These are phyloP conservation scores for Folsomia manolachei DNA, from an alignment of 2,888 invertebrate genomes.

Conservation along the genomic window DNA sequence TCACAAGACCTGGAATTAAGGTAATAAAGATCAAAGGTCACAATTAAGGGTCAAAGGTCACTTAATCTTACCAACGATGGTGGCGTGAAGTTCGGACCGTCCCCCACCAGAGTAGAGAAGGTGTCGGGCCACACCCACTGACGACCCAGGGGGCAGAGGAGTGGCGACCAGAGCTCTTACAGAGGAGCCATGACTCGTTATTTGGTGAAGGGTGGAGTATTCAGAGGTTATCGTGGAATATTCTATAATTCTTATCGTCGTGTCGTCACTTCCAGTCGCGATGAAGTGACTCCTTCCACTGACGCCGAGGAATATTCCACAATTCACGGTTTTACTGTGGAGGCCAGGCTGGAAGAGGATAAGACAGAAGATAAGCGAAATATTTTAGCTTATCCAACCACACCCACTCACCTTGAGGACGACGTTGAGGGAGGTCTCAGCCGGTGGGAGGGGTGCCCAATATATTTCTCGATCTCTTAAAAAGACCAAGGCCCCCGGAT, in stretches of 20 bases:
- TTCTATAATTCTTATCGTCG: conserved; percentile 31
- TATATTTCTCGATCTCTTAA: conserved; percentile 34
- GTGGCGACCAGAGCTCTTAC: conserved; percentile 19
- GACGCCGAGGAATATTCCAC: conserved; percentile 19
- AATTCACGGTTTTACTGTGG: conserved; percentile 37
- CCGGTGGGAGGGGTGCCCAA: neutral
- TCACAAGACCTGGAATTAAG: too few species aligned
- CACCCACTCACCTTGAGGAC: conserved; percentile 18
- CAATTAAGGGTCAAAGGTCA: too few species aligned
- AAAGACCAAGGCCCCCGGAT: conserved; percentile 27
- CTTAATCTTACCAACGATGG: conserved; percentile 24
- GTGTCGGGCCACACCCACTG: too few species aligned
- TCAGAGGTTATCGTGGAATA: conserved; percentile 21
- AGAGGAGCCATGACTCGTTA: conserved; percentile 38
- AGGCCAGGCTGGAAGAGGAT: conserved; percentile 33
- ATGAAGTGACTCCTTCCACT: neutral
- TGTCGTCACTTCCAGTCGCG: conserved; percentile 40
- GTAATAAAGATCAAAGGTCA: too few species aligned
- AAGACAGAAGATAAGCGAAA: neutral
- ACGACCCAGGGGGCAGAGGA: neutral
- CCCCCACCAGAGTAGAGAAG: conserved; percentile 38
- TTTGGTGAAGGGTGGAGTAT: conserved; percentile 21
- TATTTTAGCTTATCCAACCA: neutral
- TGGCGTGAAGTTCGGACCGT: conserved; percentile 32
- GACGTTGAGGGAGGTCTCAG: conserved; percentile 1